A percentile compares a stretch with the other conserved stretches of the same genome.
phyloP scores from a whole-genome alignment of 2,113 vertebrate genomes.

The Pluvialis apricaria region DNA sequence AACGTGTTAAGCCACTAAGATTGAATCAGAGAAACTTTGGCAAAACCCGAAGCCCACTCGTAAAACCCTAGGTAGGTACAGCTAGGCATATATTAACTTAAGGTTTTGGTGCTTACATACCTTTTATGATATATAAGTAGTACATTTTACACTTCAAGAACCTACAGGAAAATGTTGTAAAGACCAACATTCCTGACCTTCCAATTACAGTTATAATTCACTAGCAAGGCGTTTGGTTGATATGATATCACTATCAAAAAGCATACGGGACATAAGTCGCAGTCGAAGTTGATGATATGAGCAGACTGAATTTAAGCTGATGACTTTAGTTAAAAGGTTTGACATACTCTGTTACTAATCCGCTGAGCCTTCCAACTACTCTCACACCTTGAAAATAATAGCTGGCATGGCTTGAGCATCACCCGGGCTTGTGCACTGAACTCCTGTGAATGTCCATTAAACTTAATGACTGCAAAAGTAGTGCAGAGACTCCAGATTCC shows the following conservation, averaged over 20 bases:
- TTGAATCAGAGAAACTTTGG: neutral
- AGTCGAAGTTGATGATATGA: neutral
- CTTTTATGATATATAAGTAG: neutral
- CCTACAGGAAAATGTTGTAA: neutral
- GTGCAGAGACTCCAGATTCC: neutral
- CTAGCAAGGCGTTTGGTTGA: neutral
- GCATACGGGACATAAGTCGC: neutral
- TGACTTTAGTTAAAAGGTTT: constrained; percentile 35
- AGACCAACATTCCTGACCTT: neutral
- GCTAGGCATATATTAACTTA: neutral
- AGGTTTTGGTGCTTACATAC: neutral
- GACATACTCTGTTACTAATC: constrained; percentile 2
- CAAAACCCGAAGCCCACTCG: neutral
- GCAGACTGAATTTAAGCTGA: constrained; percentile 6
- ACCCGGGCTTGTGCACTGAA: accelerated
- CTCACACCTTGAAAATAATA: neutral
- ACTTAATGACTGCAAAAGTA: neutral
- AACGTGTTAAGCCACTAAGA: neutral
- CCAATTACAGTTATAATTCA: neutral
- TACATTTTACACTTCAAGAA: neutral
- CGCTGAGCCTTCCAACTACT: neutral
- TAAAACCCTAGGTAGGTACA: neutral
- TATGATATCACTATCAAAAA: neutral
- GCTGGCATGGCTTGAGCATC: neutral
- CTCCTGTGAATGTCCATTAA: neutral